A percentile compares a stretch with the other conserved stretches of the same genome.
These are phyloP conservation scores for Acronicta psi DNA, from an alignment of 2,888 invertebrate species.

Conservation along the genomic window DNA sequence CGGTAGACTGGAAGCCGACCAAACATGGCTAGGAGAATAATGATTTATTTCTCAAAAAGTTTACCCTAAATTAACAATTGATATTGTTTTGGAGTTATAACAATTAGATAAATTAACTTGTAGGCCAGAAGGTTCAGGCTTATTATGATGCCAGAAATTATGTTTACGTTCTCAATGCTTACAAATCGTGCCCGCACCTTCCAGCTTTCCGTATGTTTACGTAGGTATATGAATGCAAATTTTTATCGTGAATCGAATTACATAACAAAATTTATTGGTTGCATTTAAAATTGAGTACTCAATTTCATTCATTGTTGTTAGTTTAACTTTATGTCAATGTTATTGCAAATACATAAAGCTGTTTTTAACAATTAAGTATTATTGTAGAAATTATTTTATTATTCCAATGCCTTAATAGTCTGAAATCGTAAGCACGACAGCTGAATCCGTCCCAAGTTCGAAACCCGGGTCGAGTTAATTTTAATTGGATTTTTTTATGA, in stretches of 20 bases:
- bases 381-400: no score
- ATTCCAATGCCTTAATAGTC: no score
- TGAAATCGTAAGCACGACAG: no score
- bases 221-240: constrained; percentile 11
- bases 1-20: no score
- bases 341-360: neutral
- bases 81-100: neutral
- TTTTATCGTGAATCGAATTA: constrained; percentile 10
- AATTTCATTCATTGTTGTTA: constrained; percentile 6
- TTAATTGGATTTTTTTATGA: no score
- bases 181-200: neutral
- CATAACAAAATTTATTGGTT: constrained; percentile 12
- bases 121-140: no score
- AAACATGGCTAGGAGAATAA: no score
- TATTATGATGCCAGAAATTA: neutral
- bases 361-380: neutral
- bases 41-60: no score
- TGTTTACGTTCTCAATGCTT: neutral
- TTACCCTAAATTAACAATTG: neutral
- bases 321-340: neutral
- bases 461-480: no score
- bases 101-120: no score
- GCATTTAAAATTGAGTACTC: constrained; percentile 15
- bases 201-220: constrained; percentile 12
- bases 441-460: no score